Evolutionary conservation across 2,797 vertebrate genomes (phyloP).

Genomic region (Sparus aurata): DNA sequence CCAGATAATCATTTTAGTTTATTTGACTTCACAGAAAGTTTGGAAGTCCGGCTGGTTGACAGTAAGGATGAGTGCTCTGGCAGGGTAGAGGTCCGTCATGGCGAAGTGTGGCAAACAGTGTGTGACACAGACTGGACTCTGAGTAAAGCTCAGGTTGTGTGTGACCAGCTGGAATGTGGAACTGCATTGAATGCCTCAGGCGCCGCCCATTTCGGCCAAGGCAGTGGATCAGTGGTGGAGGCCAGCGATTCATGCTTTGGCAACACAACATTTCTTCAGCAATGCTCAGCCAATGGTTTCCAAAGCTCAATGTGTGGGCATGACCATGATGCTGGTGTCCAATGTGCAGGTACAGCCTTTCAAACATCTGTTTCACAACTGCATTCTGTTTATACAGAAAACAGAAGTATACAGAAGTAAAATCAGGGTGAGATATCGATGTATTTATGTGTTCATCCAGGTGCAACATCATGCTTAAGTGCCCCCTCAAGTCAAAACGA

Average conservation of each 20-base stretch:
- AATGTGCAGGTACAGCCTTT: conserved; percentile 75
- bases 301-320: conserved; percentile 61
- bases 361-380: neutral
- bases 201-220: conserved; percentile 48
- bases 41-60: conserved; percentile 60
- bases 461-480: too few species aligned
- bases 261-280: conserved; percentile 48
- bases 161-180: conserved; percentile 71
- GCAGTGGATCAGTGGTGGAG: conserved; percentile 67
- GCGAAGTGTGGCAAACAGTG: conserved; percentile 67
- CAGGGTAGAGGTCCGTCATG: conserved; percentile 76
- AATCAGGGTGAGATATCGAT: too few species aligned
- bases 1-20: conserved; percentile 4
- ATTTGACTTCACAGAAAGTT: conserved; percentile 59
- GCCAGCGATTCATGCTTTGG: conserved; percentile 62
- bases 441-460: neutral
- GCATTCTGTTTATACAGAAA: too few species aligned
- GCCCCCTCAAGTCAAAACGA: too few species aligned
- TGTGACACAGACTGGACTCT: conserved; percentile 75
- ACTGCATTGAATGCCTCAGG: neutral
- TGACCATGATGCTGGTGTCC: conserved; percentile 56
- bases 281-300: conserved; percentile 70
- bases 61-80: conserved; percentile 68
- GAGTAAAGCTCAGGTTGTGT: conserved; percentile 65
- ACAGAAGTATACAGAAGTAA: too few species aligned